Evolutionary conservation across 1,140 invertebrate species (phyloP), one percentile per base, ranked within the genome.

Genomic region (Calliphora vicina): DNA sequence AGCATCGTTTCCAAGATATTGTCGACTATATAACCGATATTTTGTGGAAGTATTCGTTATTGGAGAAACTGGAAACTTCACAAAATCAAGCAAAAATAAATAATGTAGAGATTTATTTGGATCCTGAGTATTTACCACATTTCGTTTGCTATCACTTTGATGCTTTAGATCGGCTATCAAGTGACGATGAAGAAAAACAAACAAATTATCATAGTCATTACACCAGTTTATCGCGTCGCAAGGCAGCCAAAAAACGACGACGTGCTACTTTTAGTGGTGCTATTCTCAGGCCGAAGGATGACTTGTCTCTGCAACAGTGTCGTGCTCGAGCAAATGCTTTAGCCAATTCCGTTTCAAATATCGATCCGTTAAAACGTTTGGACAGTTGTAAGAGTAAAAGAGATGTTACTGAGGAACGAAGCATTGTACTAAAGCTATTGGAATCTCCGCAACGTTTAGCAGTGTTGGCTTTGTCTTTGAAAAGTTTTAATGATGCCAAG

Each of bases 401-500:
- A n/a, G 35, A 78, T 12, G 23, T 43, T 2, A 17, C n/a, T 23
- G 57, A 27, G 9, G 86, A 86, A 26, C 85, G 86, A 6, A 88
- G 87, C 25, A 87, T 90, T 6, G 89, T 90, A 78, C 87, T 87
- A 1, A 88, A 88, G 81, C 87, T 90, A 87, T 84, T 90, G 0
- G 86, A 86, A 17, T 86, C 87, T 1, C 87, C 89, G 0, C 88
- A 89, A 20, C 86, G 89, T 67, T 78, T 90, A 78, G 89, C 88
- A 2, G 89, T 89, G n/a, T 85, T 89, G 87, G 86, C 88, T 0
- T 71, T 90, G 45, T 87, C 87, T 0, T 80, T 88, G 0, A 89
- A 89, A 45, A 88, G 89, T 76, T 89, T 89, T 2, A 85, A 85
- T n/a, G 88, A 88, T 84, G 89, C 87, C 17, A 90, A 90, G 76